phyloP scores from a whole-genome alignment of 1,140 invertebrate genomes.

The Limonius californicus region DNA sequence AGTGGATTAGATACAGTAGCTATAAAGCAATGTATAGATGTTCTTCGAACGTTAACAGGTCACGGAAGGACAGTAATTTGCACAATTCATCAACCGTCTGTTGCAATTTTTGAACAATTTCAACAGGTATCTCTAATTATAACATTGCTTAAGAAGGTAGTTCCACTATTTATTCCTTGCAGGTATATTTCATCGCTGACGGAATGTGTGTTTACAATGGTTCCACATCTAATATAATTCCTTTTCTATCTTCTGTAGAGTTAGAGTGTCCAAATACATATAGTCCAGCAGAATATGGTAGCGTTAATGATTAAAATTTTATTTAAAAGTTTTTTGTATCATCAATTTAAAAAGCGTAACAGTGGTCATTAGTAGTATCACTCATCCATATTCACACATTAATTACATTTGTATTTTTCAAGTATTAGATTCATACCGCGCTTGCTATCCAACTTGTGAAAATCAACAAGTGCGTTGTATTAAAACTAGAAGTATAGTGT shows the following conservation, averaged over 20 bases:
- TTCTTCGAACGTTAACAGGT: conserved; percentile 6
- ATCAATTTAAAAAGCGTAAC: too few species aligned
- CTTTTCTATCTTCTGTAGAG: conserved; percentile 64
- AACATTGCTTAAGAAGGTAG: not conserved
- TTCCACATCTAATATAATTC: conserved; percentile 61
- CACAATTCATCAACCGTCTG: conserved; percentile 82
- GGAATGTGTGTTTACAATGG: conserved; percentile 75
- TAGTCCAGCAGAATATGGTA: conserved; percentile 80
- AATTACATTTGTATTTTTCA: too few species aligned
- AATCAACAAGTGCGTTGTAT: too few species aligned
- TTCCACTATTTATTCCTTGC: not conserved
- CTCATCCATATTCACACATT: too few species aligned
- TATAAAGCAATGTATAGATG: conserved; percentile 13
- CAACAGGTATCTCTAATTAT: conserved; percentile 52
- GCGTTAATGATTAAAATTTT: conserved; percentile 31
- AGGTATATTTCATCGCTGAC: conserved; percentile 58
- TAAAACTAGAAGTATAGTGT: too few species aligned
- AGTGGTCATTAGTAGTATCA: too few species aligned
- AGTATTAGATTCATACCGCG: too few species aligned
- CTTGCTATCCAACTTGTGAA: too few species aligned
- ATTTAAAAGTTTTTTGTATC: too few species aligned
- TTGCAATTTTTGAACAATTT: conserved; percentile 73
- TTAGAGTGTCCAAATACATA: conserved; percentile 73
- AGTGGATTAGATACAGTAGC: conserved; percentile 21
- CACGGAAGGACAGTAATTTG: conserved; percentile 65